These are phyloP conservation scores for Salminus brasiliensis DNA, from an alignment of 2,113 vertebrate species.

Conservation along the genomic window DNA sequence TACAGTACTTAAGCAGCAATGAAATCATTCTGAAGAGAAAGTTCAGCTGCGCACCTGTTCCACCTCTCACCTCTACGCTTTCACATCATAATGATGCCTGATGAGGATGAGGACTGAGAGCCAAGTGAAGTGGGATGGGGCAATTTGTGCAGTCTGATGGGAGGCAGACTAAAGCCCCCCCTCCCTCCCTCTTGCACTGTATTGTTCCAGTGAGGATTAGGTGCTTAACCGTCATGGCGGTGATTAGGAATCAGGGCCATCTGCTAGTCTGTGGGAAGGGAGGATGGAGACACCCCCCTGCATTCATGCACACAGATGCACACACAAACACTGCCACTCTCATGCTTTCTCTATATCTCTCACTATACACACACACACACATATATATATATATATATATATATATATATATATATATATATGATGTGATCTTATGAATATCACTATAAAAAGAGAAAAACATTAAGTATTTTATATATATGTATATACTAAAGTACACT, in stretches of 20 bases:
- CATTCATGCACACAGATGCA: not conserved
- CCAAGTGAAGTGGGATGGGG: not conserved
- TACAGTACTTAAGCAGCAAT: not conserved
- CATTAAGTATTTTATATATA: too few species aligned
- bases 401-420: not conserved
- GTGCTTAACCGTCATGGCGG: slow-evolving; percentile 41
- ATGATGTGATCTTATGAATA: too few species aligned
- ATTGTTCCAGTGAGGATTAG: slow-evolving; percentile 51
- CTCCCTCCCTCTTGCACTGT: too few species aligned
- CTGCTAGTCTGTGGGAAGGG: slow-evolving; percentile 42
- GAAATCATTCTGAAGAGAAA: not conserved
- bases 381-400: not conserved
- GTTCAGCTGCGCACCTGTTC: not conserved
- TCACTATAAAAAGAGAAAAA: too few species aligned
- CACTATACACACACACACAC: not conserved
- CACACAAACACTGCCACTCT: not conserved
- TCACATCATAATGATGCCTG: not conserved
- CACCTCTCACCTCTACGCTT: not conserved
- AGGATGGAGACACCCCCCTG: not conserved
- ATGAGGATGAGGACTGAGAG: not conserved
- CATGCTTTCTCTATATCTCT: too few species aligned
- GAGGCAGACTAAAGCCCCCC: slow-evolving; percentile 9
- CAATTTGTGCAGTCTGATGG: not conserved
- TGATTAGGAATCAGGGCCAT: slow-evolving; percentile 55
- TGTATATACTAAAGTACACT: too few species aligned